Conservation (phyloP, 2,797 vertebrate species). For the Thaleichthys pacificus region DNA sequence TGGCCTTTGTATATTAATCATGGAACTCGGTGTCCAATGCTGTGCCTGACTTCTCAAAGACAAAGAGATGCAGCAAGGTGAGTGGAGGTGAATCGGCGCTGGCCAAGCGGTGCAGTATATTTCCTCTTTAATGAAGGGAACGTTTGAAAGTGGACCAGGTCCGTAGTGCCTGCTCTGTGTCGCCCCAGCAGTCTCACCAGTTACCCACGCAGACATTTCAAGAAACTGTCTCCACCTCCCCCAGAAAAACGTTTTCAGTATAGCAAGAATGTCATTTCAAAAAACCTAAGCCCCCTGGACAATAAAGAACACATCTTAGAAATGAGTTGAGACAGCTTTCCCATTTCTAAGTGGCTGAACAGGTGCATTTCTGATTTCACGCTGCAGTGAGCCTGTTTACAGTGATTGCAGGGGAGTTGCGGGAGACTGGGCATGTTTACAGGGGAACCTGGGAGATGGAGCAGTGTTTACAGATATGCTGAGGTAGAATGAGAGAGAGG, state of each 20-base stretch:
- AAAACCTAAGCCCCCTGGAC: conserved; percentile 62
- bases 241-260: conserved; percentile 57
- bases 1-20: conserved; percentile 29
- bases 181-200: conserved; percentile 44
- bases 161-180: neutral
- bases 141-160: conserved; percentile 24
- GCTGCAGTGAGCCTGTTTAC: conserved; percentile 77
- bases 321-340: conserved; percentile 73
- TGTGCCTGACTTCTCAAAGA: conserved; percentile 22
- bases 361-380: conserved; percentile 82
- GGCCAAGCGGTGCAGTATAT: conserved; percentile 31
- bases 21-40: neutral
- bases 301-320: conserved; percentile 77
- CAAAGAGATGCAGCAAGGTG: conserved; percentile 1
- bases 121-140: conserved; percentile 41
- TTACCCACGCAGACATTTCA: conserved; percentile 41
- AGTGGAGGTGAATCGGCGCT: conserved; percentile 15
- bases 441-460: conserved; percentile 70
- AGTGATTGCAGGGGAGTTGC: conserved; percentile 72
- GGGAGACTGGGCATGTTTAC: conserved; percentile 73
- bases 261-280: conserved; percentile 36
- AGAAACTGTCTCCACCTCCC: conserved; percentile 33
- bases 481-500: conserved; percentile 42
- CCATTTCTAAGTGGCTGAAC: conserved; percentile 78
- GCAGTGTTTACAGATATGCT: conserved; percentile 69